Percentiles rank a stretch among this genome's conserved stretches.
Conservation (phyloP, 2,888 invertebrate species). For the Ichneumoninae sp. region DNA sequence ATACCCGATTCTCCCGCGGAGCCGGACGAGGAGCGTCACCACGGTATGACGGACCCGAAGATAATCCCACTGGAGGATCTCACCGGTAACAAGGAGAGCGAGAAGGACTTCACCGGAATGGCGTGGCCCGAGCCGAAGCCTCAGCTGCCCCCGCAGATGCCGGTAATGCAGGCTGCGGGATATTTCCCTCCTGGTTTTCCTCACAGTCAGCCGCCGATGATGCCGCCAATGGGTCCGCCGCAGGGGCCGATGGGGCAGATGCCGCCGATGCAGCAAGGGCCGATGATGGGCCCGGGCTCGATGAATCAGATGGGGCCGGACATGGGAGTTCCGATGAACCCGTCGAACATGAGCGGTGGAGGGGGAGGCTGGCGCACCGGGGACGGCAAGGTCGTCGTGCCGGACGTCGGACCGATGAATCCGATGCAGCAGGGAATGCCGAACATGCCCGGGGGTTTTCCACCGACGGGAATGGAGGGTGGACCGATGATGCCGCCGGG, state of each 20-base stretch:
- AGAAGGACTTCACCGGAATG: constrained; percentile 91
- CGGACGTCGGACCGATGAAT: constrained; percentile 74
- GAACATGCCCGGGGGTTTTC: constrained; percentile 74
- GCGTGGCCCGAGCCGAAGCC: constrained; percentile 95
- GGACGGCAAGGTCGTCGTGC: constrained; percentile 85
- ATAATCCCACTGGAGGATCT: constrained; percentile 95
- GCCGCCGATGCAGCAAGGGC: constrained; percentile 68
- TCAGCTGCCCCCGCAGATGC: constrained; percentile 84
- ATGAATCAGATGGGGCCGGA: constrained; percentile 84
- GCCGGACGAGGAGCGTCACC: constrained; percentile 93
- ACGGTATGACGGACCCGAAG: constrained; percentile 90
- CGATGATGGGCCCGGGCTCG: constrained; percentile 76
- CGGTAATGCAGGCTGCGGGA: constrained; percentile 70
- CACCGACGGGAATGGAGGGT: constrained; percentile 83
- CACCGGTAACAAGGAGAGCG: constrained; percentile 92
- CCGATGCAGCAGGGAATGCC: constrained; percentile 79
- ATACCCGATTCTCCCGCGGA: constrained; percentile 95
- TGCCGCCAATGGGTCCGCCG: constrained; percentile 66
- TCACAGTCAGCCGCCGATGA: constrained; percentile 77
- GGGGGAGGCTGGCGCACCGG: constrained; percentile 85
- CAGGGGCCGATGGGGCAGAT: constrained; percentile 71
- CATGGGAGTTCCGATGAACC: constrained; percentile 74
- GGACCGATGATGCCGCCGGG: constrained; percentile 80
- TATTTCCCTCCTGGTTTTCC: constrained; percentile 81
- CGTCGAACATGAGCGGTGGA: constrained; percentile 76